These are phyloP conservation scores for Pogonognathellus flavescens DNA, from an alignment of 1,140 invertebrate genomes.

Conservation along the genomic window DNA sequence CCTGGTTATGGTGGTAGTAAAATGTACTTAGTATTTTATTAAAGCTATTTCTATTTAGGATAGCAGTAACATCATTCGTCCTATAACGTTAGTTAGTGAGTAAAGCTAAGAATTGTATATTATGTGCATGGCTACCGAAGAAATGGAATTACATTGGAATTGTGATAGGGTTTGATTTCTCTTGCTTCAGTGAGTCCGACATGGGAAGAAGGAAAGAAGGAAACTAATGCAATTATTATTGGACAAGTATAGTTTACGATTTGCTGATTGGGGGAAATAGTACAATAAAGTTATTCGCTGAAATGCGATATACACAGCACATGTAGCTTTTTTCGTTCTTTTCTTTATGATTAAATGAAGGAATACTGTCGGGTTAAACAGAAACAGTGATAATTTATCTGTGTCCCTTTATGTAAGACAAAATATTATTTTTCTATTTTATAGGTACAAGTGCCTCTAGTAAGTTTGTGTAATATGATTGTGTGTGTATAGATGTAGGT, in stretches of 20 bases:
- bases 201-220: constrained; percentile 29
- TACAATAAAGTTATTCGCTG: neutral
- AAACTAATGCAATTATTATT: constrained; percentile 47
- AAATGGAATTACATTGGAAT: neutral
- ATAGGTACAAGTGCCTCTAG: neutral
- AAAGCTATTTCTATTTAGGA: no score
- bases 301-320: neutral
- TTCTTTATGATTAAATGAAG: constrained; percentile 24
- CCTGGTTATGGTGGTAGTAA: no score
- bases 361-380: constrained; percentile 2
- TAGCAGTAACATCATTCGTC: no score
- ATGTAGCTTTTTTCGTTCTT: neutral
- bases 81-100: no score
- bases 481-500: neutral
- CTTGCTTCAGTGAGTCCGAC: constrained; percentile 27
- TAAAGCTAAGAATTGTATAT: no score
- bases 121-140: neutral
- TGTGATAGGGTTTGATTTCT: constrained; percentile 22
- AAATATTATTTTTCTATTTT: neutral
- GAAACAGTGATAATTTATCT: neutral
- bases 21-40: neutral
- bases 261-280: constrained; percentile 41
- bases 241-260: constrained; percentile 38
- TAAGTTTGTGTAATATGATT: neutral
- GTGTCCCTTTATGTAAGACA: neutral